A percentile compares a stretch with the other conserved stretches of the same genome.
Evolutionary conservation across 2,113 vertebrate genomes (phyloP).

Genomic region (Heterocephalus glaber): DNA sequence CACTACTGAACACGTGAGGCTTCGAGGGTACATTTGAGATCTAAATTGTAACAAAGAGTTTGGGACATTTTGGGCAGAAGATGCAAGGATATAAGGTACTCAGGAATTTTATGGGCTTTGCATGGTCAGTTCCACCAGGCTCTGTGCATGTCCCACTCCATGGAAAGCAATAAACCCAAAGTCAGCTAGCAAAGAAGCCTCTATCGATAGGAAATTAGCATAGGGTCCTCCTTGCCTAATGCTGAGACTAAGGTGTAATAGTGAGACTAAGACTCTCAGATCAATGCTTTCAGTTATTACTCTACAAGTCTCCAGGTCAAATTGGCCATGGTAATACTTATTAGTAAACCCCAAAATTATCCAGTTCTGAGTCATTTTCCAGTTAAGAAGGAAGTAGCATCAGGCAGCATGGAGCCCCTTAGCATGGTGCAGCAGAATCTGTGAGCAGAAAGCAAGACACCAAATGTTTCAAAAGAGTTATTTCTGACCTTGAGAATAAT

Average conservation of each 20-base stretch:
- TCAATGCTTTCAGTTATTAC: not conserved
- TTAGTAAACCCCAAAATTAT: not conserved
- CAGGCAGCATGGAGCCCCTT: not conserved
- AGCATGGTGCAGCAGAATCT: not conserved
- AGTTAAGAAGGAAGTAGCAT: not conserved
- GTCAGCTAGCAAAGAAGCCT: not conserved
- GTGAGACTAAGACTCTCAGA: not conserved
- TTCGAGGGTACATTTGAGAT: not conserved
- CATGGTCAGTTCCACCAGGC: not conserved
- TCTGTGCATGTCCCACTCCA: not conserved
- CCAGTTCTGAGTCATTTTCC: not conserved
- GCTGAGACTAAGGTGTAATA: not conserved
- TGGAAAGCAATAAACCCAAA: not conserved
- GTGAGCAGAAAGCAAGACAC: not conserved
- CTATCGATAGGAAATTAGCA: not conserved
- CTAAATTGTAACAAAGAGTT: not conserved
- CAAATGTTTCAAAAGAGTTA: not conserved
- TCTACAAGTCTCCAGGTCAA: not conserved
- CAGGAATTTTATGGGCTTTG: not conserved
- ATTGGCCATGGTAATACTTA: not conserved
- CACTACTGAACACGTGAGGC: not conserved
- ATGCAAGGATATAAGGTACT: not conserved
- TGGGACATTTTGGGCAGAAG: not conserved
- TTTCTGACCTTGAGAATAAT: not conserved
- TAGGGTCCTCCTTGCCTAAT: not conserved